Evolutionary conservation across 92 coral and sea anemone genomes (phyloP), one percentile per base, ranked within the genome.

Genomic region (Chrysogorgia sp.): DNA sequence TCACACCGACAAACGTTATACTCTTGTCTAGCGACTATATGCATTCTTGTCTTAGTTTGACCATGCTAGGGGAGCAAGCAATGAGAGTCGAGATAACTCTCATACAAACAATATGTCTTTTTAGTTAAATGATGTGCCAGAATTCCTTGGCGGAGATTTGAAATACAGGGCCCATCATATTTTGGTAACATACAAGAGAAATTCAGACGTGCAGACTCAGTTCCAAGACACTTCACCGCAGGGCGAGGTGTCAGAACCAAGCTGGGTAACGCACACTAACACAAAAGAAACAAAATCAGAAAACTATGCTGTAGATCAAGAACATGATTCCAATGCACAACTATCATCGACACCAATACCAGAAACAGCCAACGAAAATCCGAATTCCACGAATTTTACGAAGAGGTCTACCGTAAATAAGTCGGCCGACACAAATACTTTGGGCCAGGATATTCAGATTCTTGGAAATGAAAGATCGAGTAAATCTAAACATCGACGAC

Each of bases 71-170:
- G 7, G 43, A 37, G 5, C 5, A 4, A 37, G 6, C 43, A 37
- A 47, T 58, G 81, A 28, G 43, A 74, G 26, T 49, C 34, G n/a
- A 30, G 57, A 37, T 67, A 31, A n/a, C 13, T 69, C 12, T 34
- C 41, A 1, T 68, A 12, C 58, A 10, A 40, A n/a, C n/a, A n/a
- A n/a, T n/a, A 10, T 33, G 13, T 47, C n/a, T 50, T 25, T 10
- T 71, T 79, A 96, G 99, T 85, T 96, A 68, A 92, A 96, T 82
- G 99, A 96, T 76, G 88, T 87, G 20, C 92, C 99, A 4, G 97
- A 96, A 19, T 96, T 96, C 74, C 93, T 96, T 58, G 92, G 89
- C 14, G 99, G 99, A 12, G 99, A 96, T 40, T 71, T 96, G 37
- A 91, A 85, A 63, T 92, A 82, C 45, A 83, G 85, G 60, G 79